Conservation (phyloP, 2,888 invertebrate species). For the Aricia artaxerxes region DNA sequence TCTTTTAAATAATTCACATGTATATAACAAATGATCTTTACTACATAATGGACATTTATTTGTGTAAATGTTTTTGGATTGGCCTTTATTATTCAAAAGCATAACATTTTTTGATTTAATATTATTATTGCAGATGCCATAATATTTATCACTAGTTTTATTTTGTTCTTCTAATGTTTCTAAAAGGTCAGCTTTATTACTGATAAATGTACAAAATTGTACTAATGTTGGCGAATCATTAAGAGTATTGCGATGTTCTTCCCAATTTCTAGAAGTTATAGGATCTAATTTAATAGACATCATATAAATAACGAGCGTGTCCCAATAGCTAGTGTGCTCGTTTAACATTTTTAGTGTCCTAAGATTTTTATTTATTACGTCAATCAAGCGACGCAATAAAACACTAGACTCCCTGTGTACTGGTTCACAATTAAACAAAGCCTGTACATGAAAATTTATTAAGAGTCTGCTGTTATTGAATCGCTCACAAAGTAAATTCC, state of each 20-base stretch:
- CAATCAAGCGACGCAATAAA: neutral
- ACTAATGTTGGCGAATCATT: too few species aligned
- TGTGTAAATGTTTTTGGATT: too few species aligned
- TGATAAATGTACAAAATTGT: too few species aligned
- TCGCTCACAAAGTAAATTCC: neutral
- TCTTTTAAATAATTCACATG: too few species aligned
- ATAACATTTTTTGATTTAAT: too few species aligned
- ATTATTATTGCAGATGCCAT: too few species aligned
- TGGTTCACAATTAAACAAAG: neutral
- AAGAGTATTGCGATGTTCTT: neutral
- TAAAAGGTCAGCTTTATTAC: too few species aligned
- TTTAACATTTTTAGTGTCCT: slow-evolving; percentile 7
- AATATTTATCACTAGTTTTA: too few species aligned
- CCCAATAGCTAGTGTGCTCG: slow-evolving; percentile 4
- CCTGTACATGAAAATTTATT: neutral
- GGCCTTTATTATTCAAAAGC: too few species aligned
- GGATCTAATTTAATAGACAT: neutral
- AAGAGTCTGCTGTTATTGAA: neutral
- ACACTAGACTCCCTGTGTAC: neutral
- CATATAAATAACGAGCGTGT: slow-evolving; percentile 21
- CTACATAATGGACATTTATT: too few species aligned
- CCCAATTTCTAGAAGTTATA: neutral
- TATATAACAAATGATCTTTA: too few species aligned
- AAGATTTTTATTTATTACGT: neutral
- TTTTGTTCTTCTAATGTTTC: too few species aligned